Evolutionary conservation across 2,888 invertebrate species (phyloP).

Genomic region (Himalopsyche tibetana): DNA sequence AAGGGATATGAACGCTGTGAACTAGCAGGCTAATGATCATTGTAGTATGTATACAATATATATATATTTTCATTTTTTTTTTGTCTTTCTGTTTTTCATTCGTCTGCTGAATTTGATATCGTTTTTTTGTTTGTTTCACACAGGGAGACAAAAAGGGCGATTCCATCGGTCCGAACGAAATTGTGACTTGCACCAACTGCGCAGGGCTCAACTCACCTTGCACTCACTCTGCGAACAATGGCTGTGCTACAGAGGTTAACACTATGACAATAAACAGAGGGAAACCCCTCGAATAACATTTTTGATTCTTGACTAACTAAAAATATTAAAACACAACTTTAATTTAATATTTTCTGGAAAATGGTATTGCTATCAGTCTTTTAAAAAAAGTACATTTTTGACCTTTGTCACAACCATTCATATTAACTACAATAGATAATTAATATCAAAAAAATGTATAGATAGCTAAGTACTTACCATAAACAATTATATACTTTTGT

Average conservation of each 20-base stretch:
- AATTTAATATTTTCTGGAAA: no score
- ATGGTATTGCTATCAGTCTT: no score
- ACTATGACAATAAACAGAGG: constrained; percentile 43
- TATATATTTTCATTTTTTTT: neutral
- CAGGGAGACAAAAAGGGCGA: constrained; percentile 92
- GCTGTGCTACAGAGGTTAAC: constrained; percentile 90
- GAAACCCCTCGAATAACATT: constrained; percentile 12
- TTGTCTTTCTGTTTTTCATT: constrained; percentile 3
- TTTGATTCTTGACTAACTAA: no score
- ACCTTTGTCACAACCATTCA: no score
- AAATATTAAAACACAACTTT: no score
- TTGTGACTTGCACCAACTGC: constrained; percentile 90
- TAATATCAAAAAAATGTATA: no score
- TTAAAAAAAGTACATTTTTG: no score
- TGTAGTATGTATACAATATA: constrained; percentile 25
- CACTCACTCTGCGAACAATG: constrained; percentile 91
- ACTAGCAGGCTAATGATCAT: constrained; percentile 19
- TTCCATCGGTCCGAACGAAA: constrained; percentile 86
- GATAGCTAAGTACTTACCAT: no score
- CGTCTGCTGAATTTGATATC: constrained; percentile 42
- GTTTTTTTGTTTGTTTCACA: constrained; percentile 38
- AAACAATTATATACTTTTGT: no score
- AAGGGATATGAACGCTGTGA: constrained; percentile 38
- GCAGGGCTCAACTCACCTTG: constrained; percentile 85
- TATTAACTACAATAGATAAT: no score